These are phyloP conservation scores for Maccullochella peelii DNA, from an alignment of 2,113 vertebrate species.

Conservation along the genomic window DNA sequence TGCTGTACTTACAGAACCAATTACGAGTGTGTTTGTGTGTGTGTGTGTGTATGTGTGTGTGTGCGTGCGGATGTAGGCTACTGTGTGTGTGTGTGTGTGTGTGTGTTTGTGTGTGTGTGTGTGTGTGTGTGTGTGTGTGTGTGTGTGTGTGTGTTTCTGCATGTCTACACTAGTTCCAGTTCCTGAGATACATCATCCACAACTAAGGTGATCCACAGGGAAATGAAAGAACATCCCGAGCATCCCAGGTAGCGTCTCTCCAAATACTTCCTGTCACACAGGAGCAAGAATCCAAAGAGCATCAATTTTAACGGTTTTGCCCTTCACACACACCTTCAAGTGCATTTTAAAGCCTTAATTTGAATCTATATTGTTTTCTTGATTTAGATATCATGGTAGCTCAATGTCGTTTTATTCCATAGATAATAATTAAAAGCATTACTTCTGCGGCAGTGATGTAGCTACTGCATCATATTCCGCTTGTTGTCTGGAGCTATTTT, in stretches of 20 bases:
- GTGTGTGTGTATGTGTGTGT: no score
- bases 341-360: neutral
- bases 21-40: slow-evolving; percentile 41
- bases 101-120: slow-evolving; percentile 27
- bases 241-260: slow-evolving; percentile 10
- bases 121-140: slow-evolving; percentile 18
- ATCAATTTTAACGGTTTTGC: neutral
- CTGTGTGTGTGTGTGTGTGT: slow-evolving; percentile 9
- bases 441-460: neutral
- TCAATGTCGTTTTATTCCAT: neutral
- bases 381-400: neutral
- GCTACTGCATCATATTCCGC: neutral
- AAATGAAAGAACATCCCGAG: slow-evolving; percentile 42
- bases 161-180: slow-evolving; percentile 14
- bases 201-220: slow-evolving; percentile 17
- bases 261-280: slow-evolving; percentile 35
- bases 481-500: slow-evolving; percentile 25
- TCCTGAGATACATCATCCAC: slow-evolving; percentile 27
- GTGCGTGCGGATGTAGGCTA: slow-evolving; percentile 4
- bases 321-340: slow-evolving; percentile 3
- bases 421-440: slow-evolving; percentile 1
- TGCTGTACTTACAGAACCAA: slow-evolving; percentile 68
- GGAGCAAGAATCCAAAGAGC: neutral
- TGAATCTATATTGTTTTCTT: neutral
- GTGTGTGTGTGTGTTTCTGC: neutral